phyloP scores from a whole-genome alignment of 1,140 invertebrate species.

The Psix sp. region DNA sequence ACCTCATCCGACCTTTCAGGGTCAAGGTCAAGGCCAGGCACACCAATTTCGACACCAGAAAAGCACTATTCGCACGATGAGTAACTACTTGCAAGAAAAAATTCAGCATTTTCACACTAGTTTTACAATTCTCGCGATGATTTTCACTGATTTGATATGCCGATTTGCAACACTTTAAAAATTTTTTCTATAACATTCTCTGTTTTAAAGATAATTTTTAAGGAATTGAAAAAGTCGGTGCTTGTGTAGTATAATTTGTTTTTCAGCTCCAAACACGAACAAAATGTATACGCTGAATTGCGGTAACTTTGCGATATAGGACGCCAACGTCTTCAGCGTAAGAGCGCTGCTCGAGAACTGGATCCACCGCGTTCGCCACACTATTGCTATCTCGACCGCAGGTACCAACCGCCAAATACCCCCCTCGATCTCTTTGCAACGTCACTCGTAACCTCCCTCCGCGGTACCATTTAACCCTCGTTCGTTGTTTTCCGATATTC shows the following conservation, averaged over 20 bases:
- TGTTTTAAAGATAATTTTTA: too few relatives aligned
- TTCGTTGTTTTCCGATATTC: slow-evolving; percentile 33
- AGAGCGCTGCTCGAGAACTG: slow-evolving; percentile 73
- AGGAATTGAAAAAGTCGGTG: too few relatives aligned
- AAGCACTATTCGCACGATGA: background rate
- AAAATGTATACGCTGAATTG: slow-evolving; percentile 7
- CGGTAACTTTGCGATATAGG: slow-evolving; percentile 17
- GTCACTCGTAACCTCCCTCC: slow-evolving; percentile 48
- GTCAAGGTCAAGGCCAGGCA: slow-evolving; percentile 10
- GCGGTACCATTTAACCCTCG: slow-evolving; percentile 41
- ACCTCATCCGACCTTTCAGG: slow-evolving; percentile 37
- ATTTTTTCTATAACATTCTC: too few relatives aligned
- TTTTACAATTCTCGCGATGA: too few relatives aligned
- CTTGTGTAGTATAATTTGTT: too few relatives aligned
- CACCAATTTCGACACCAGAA: slow-evolving; percentile 14
- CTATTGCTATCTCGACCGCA: slow-evolving; percentile 70
- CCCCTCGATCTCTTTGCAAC: slow-evolving; percentile 45
- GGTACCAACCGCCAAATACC: slow-evolving; percentile 70
- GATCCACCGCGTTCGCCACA: slow-evolving; percentile 62
- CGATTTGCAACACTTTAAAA: too few relatives aligned
- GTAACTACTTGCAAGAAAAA: too few relatives aligned
- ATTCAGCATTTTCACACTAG: too few relatives aligned
- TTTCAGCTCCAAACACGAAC: too few relatives aligned
- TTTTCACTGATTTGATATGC: too few relatives aligned
- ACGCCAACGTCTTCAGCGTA: slow-evolving; percentile 67